Conservation (phyloP, 2,888 invertebrate species). For the Digitonthophagus gazella region DNA sequence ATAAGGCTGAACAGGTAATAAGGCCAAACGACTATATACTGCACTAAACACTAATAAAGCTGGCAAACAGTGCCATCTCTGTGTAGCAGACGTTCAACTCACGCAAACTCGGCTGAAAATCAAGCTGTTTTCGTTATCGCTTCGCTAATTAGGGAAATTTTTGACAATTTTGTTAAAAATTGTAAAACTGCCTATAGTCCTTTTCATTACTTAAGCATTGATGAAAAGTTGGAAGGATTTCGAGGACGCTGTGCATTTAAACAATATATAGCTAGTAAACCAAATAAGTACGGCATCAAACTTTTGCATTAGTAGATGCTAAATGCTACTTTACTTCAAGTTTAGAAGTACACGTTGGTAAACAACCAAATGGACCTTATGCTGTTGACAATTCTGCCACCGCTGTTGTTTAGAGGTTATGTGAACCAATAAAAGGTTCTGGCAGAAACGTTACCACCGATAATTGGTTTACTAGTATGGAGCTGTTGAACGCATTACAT, state of each 20-base stretch:
- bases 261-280: slow-evolving; percentile 19
- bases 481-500: slow-evolving; percentile 17
- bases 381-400: slow-evolving; percentile 4
- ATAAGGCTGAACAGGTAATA: too few relatives aligned
- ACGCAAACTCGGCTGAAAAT: too few relatives aligned
- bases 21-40: too few relatives aligned
- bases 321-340: too few relatives aligned
- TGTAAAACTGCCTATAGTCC: slow-evolving; percentile 12
- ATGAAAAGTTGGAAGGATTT: slow-evolving; percentile 17
- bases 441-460: slow-evolving; percentile 24
- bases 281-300: slow-evolving; percentile 19
- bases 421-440: slow-evolving; percentile 11
- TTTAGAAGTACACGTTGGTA: slow-evolving; percentile 18
- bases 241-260: slow-evolving; percentile 7
- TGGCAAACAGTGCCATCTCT: too few relatives aligned
- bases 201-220: slow-evolving; percentile 1
- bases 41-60: too few relatives aligned
- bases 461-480: too few relatives aligned
- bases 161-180: slow-evolving; percentile 2
- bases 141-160: slow-evolving; percentile 2
- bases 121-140: too few relatives aligned
- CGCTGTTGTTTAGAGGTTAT: slow-evolving; percentile 18
- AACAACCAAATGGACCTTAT: slow-evolving; percentile 20
- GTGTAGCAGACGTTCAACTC: too few relatives aligned
- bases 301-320: too few relatives aligned